phyloP scores from a whole-genome alignment of 2,888 invertebrate species.

The Agrotis segetum region DNA sequence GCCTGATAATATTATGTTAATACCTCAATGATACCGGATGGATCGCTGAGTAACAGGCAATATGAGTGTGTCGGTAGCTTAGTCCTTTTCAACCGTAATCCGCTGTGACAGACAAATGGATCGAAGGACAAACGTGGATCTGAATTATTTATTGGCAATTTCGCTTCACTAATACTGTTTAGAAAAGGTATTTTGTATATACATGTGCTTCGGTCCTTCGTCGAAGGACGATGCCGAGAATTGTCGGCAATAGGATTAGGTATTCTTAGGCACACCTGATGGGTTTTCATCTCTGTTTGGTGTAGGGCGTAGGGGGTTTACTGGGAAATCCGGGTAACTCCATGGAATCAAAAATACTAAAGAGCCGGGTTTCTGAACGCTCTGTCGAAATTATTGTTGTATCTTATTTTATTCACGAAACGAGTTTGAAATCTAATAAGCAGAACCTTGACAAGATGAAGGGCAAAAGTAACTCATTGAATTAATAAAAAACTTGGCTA shows the following conservation, averaged over 20 bases:
- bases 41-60: slow-evolving; percentile 27
- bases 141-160: slow-evolving; percentile 64
- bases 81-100: slow-evolving; percentile 62
- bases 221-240: slow-evolving; percentile 31
- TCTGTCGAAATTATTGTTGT: background rate
- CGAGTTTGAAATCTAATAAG: slow-evolving; percentile 1
- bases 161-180: slow-evolving; percentile 46
- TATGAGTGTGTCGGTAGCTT: slow-evolving; percentile 37
- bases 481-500: slow-evolving; percentile 27
- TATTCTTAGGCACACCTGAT: slow-evolving; percentile 5
- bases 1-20: slow-evolving; percentile 4
- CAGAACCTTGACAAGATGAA: slow-evolving; percentile 5
- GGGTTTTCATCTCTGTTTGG: background rate
- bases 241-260: slow-evolving; percentile 17
- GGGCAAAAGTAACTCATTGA: slow-evolving; percentile 11
- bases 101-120: slow-evolving; percentile 59
- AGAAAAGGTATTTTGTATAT: slow-evolving; percentile 47
- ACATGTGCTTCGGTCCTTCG: slow-evolving; percentile 5
- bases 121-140: slow-evolving; percentile 60
- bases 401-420: background rate
- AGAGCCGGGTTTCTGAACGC: background rate
- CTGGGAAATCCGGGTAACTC: background rate
- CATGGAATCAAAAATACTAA: background rate
- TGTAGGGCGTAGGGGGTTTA: background rate
- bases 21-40: slow-evolving; percentile 23